These are phyloP conservation scores for Argyresthia goedartella DNA, from an alignment of 2,888 invertebrate species.

Conservation along the genomic window DNA sequence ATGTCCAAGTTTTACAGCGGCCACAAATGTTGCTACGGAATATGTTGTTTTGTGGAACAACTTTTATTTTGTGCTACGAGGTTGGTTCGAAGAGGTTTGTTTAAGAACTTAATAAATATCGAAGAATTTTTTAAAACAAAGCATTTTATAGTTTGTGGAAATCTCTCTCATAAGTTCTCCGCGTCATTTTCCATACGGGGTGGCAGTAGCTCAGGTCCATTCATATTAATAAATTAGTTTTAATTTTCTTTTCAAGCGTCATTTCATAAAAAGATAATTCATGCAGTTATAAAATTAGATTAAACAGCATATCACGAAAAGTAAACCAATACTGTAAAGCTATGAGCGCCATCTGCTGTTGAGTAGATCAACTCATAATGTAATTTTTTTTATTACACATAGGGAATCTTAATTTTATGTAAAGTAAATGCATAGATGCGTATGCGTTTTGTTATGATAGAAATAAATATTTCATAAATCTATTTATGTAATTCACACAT, in stretches of 20 bases:
- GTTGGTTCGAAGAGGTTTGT: too few species aligned
- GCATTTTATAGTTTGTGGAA: neutral
- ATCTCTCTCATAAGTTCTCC: too few species aligned
- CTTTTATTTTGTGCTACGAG: too few species aligned
- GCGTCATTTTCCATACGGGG: too few species aligned
- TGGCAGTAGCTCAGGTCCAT: too few species aligned
- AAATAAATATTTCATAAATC: too few species aligned
- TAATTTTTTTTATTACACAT: neutral
- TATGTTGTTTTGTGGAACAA: too few species aligned
- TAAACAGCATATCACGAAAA: too few species aligned
- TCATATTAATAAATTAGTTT: too few species aligned
- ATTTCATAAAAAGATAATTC: neutral
- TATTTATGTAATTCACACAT: too few species aligned
- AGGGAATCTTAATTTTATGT: neutral
- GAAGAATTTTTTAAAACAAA: neutral
- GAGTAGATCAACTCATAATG: constrained; percentile 12
- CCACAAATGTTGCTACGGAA: constrained; percentile 1
- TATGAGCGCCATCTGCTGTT: constrained; percentile 21
- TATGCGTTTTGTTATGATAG: too few species aligned
- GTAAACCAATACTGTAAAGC: neutral
- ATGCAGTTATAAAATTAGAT: neutral
- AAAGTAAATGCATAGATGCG: too few species aligned
- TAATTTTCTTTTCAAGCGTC: neutral
- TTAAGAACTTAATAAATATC: neutral
- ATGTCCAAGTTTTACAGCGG: constrained; percentile 23